Percentiles rank a stretch among this genome's conserved stretches.
phyloP scores from a whole-genome alignment of 2,797 vertebrate genomes.

The Erpetoichthys calabaricus region DNA sequence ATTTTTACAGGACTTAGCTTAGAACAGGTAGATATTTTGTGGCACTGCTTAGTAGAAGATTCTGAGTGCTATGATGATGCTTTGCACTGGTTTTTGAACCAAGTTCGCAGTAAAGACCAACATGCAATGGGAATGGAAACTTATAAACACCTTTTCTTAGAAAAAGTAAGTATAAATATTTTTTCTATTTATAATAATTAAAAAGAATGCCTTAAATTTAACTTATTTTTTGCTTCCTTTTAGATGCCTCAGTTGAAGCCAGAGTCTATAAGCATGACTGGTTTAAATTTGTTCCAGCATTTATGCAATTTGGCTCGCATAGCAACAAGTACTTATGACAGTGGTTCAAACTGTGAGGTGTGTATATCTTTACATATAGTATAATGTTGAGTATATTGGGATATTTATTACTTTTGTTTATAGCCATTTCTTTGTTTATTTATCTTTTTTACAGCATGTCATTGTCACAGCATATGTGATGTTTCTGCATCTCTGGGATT shows the following conservation, averaged over 20 bases:
- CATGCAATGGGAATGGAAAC: constrained; percentile 99
- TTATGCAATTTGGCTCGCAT: constrained; percentile 90
- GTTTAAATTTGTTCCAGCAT: constrained; percentile 93
- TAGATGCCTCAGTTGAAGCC: constrained; percentile 97
- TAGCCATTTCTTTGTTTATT: no score
- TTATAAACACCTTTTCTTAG: constrained; percentile 94
- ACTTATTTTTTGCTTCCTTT: constrained; percentile 11
- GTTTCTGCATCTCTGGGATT: no score
- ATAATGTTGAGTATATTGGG: neutral
- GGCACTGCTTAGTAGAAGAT: constrained; percentile 96
- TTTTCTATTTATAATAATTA: no score
- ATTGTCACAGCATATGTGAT: no score
- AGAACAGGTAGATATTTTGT: constrained; percentile 96
- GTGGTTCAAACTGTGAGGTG: constrained; percentile 89
- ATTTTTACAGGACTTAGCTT: constrained; percentile 71
- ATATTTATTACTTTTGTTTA: neutral
- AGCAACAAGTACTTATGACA: constrained; percentile 89
- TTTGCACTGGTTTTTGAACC: constrained; percentile 95
- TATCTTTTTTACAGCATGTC: no score
- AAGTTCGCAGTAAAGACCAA: constrained; percentile 97
- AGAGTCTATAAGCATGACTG: constrained; percentile 97
- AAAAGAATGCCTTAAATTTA: neutral
- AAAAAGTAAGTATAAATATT: constrained; percentile 62
- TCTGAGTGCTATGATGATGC: constrained; percentile 90
- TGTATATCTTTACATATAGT: constrained; percentile 7